Conservation (phyloP, 2,797 vertebrate species). For the Falco biarmicus region DNA sequence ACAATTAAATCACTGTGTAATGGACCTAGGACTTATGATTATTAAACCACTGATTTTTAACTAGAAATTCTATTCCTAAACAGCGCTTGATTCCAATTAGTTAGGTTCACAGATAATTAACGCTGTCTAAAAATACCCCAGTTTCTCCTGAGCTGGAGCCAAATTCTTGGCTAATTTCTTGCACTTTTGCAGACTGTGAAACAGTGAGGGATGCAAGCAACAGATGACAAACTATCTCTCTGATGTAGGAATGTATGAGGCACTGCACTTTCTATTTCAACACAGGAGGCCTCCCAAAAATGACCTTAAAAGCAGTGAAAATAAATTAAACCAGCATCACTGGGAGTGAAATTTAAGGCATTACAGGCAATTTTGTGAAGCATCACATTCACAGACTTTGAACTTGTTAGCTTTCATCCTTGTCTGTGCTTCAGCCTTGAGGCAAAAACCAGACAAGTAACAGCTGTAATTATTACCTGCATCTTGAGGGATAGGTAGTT, state of each 20-base stretch:
- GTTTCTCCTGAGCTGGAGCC: neutral
- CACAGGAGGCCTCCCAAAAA: neutral
- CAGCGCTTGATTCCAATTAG: neutral
- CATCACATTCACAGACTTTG: neutral
- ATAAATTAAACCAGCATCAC: neutral
- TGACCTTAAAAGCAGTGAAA: neutral
- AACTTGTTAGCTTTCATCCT: neutral
- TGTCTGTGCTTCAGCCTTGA: neutral
- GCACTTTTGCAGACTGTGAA: neutral
- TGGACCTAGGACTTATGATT: neutral
- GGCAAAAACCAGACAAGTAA: neutral
- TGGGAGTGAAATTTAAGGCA: neutral
- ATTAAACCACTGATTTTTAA: neutral
- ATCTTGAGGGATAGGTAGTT: neutral
- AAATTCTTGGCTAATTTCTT: neutral
- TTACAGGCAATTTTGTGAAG: neutral
- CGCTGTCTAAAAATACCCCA: neutral
- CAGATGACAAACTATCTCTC: neutral
- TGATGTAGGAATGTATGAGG: neutral
- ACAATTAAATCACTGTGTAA: neutral
- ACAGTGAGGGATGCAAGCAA: neutral
- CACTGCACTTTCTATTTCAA: neutral
- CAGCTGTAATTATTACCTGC: neutral
- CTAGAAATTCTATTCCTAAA: neutral
- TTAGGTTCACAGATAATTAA: conserved; percentile 1